Percentiles rank a stretch among this genome's conserved stretches.
These are phyloP conservation scores for Chionoecetes opilio DNA, from an alignment of 1,140 invertebrate species.

Conservation along the genomic window DNA sequence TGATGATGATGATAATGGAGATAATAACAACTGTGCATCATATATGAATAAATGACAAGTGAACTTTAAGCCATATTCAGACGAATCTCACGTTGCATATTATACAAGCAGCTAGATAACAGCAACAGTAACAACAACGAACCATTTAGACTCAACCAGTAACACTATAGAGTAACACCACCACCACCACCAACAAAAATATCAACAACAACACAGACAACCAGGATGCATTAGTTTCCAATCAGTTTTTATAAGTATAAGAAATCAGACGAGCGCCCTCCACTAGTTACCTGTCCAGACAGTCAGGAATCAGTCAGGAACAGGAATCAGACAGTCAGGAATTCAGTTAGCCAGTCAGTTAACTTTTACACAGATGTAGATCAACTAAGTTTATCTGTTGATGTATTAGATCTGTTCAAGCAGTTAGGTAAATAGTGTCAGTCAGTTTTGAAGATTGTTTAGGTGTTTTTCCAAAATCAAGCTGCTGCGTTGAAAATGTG, in stretches of 20 bases:
- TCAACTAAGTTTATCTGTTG: too few relatives aligned
- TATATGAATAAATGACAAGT: too few relatives aligned
- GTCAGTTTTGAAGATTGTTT: background rate
- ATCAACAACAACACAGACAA: background rate
- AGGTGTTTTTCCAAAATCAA: background rate
- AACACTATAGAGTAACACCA: background rate
- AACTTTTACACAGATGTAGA: too few relatives aligned
- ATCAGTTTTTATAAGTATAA: background rate
- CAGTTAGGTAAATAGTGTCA: background rate
- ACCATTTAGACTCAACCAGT: too few relatives aligned
- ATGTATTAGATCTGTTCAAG: too few relatives aligned
- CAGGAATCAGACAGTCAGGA: background rate
- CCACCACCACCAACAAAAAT: background rate
- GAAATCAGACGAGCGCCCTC: background rate
- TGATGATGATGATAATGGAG: background rate
- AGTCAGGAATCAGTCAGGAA: background rate
- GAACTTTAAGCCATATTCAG: too few relatives aligned
- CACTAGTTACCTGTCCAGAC: background rate
- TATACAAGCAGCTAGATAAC: too few relatives aligned
- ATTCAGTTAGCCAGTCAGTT: background rate
- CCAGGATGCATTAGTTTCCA: background rate
- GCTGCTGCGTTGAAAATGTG: background rate
- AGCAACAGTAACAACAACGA: background rate
- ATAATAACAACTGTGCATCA: too few relatives aligned
- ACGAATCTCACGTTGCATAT: too few relatives aligned